Evolutionary conservation across 2,113 vertebrate genomes (phyloP).

Genomic region (Passer montanus): DNA sequence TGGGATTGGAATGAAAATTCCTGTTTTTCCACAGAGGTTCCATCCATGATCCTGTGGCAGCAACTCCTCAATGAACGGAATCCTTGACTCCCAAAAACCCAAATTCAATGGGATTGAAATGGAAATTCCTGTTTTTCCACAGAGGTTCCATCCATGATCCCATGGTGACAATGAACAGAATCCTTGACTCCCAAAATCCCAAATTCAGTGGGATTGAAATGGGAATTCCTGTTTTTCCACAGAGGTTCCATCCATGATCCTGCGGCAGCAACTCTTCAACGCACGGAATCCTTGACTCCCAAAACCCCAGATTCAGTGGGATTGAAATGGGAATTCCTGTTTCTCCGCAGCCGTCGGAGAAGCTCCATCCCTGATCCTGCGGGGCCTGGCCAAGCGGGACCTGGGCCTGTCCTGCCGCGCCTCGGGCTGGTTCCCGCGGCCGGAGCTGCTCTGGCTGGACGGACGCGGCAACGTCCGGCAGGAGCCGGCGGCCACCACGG

Average conservation of each 20-base stretch:
- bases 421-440: background rate
- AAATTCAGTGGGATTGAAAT: too few species aligned
- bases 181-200: too few species aligned
- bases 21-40: background rate
- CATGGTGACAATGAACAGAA: too few species aligned
- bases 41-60: too few species aligned
- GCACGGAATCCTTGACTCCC: accelerated
- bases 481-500: background rate
- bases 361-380: accelerated
- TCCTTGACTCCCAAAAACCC: too few species aligned
- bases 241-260: background rate
- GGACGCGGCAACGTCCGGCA: accelerated
- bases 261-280: background rate
- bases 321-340: too few species aligned
- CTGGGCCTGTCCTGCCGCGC: background rate
- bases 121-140: too few species aligned
- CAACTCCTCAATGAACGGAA: too few species aligned
- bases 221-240: too few species aligned
- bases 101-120: too few species aligned
- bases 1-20: accelerated
- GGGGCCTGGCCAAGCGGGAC: accelerated
- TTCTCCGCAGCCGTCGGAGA: background rate
- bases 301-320: accelerated
- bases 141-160: too few species aligned
- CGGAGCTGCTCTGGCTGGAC: background rate